Base-by-base conservation (phyloP, 2,888 invertebrate species). In the Mythimna ferrago region DNA sequence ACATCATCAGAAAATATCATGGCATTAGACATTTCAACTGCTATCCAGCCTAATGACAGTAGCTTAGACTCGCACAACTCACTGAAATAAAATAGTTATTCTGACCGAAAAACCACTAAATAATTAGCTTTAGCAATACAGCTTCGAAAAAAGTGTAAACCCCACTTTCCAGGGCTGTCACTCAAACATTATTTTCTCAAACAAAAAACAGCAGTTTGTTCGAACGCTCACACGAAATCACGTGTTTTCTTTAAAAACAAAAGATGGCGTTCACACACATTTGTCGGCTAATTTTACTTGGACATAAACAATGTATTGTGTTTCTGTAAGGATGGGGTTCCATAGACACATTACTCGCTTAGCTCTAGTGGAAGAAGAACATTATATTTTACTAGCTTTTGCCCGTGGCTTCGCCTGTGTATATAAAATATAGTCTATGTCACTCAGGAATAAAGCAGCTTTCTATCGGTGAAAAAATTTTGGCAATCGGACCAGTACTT, bases 271-370 rank as follows among this genome's bases (percentile, higher is more conserved):
- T 80, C 73, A 56, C 72, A 85, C 63, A 81, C 78, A 82, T 83
- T 76, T 73, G 64, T 53, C 54, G 70, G 83, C 85, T 86, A 86
- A 86, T 86, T 86, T 77, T 85, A 83, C 69, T 58, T 60, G 51
- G 74, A 86, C 73, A 86, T 84, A 83, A 86, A 86, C 85, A 86
- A 73, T 86, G 81, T 78, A 86, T 86, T 83, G 75, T 83, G 73
- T 86, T 86, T 66, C 86, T 58, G 2, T 72, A 64, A 6, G 70
- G 76, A 44, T 26, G 26, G 2, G 76, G 78, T 83, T 0, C 9
- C 41, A 76, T 5, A 21, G 71, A 58, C 58, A 54, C 70, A 76
- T 79, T 48, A 41, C 69, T 71, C 48, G 75, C 53, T 79, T 19
- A 54, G 73, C 58, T 73, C 3, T 9, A 16, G 10, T 5, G 16